Evolutionary conservation across 2,113 vertebrate genomes (phyloP).

Genomic region (Etheostoma spectabile): DNA sequence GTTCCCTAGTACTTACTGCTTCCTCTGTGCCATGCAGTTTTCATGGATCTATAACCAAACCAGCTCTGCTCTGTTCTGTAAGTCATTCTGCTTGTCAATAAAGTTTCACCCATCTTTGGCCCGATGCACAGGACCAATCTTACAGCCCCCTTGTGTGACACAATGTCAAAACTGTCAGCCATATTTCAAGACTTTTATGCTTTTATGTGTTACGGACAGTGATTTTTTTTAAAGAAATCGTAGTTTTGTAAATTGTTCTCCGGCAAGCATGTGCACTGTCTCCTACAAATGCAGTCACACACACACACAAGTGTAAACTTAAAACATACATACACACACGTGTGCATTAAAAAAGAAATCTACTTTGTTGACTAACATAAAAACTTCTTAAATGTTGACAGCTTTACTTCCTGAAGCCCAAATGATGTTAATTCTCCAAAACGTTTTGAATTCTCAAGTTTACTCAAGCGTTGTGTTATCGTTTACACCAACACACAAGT

Average conservation of each 20-base stretch:
- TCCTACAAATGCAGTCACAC: not conserved
- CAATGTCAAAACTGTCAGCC: constrained; percentile 64
- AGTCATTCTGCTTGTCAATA: constrained; percentile 81
- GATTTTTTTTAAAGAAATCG: constrained; percentile 65
- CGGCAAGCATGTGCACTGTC: constrained; percentile 5
- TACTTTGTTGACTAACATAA: not conserved
- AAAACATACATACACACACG: not conserved
- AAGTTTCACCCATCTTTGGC: constrained; percentile 71
- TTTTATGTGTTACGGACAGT: constrained; percentile 75
- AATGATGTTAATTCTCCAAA: constrained; percentile 18
- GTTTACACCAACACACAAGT: constrained; percentile 19
- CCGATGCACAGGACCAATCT: constrained; percentile 72
- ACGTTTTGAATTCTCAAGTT: constrained; percentile 16
- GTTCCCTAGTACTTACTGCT: constrained; percentile 40
- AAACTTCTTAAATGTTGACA: constrained; percentile 1
- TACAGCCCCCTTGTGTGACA: constrained; percentile 60
- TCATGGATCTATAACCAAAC: constrained; percentile 81
- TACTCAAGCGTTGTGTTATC: not conserved
- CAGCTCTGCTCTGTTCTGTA: constrained; percentile 53
- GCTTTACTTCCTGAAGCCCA: constrained; percentile 4
- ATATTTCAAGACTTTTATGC: constrained; percentile 74
- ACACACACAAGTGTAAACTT: constrained; percentile 3
- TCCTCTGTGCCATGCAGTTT: constrained; percentile 73
- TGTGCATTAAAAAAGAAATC: not conserved
- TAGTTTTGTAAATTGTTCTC: constrained; percentile 71